A percentile compares a stretch with the other conserved stretches of the same genome.
These are phyloP conservation scores for Aspidoscelis tigris DNA, from an alignment of 2,113 vertebrate species.

Conservation along the genomic window DNA sequence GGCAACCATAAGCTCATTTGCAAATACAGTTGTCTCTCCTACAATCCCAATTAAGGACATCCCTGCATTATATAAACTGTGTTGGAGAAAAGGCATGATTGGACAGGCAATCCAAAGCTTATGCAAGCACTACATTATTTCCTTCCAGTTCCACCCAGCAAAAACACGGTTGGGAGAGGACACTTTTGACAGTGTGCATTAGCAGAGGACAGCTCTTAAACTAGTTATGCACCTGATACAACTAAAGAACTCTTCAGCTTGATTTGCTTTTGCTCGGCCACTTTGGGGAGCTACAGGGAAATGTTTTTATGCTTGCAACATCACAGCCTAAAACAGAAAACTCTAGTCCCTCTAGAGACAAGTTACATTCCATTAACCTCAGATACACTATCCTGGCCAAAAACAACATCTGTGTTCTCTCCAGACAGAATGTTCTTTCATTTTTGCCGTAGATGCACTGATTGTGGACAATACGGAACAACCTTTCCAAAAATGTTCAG, in stretches of 20 bases:
- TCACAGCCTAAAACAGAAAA: conserved; percentile 59
- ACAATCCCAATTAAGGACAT: no score
- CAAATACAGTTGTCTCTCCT: no score
- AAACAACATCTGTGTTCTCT: conserved; percentile 31
- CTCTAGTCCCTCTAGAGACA: conserved; percentile 56
- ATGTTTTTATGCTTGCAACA: conserved; percentile 45
- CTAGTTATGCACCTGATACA: conserved; percentile 16
- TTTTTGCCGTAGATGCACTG: conserved; percentile 42
- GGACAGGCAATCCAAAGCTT: no score
- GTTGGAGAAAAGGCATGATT: no score
- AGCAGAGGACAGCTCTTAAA: conserved; percentile 20
- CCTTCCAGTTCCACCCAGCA: background rate
- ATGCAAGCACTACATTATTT: no score
- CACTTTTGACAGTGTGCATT: conserved; percentile 31
- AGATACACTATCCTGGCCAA: conserved; percentile 40
- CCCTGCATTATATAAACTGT: no score
- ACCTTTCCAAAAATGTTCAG: conserved; percentile 27
- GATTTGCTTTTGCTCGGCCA: background rate
- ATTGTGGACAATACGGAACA: conserved; percentile 38
- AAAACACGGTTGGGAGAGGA: background rate
- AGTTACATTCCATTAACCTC: conserved; percentile 62
- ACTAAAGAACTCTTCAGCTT: conserved; percentile 34
- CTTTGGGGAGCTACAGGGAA: conserved; percentile 55
- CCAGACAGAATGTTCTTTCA: conserved; percentile 40
- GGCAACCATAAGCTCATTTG: no score